Evolutionary conservation across 1,140 invertebrate species (phyloP).

Genomic region (Danaus plexippus): DNA sequence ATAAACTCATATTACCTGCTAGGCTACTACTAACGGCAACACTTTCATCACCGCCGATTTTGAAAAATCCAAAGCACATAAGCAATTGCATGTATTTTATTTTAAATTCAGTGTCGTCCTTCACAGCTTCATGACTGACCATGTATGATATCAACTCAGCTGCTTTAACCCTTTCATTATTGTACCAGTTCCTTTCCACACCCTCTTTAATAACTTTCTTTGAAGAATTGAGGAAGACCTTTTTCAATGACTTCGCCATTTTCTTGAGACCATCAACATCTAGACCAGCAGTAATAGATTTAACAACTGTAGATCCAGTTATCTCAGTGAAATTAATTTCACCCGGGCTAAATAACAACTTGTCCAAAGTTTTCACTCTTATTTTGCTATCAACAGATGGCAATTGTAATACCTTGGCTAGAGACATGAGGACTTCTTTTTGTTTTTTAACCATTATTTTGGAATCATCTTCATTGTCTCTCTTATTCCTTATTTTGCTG

Average conservation of each 20-base stretch:
- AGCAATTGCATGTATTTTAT: constrained; percentile 76
- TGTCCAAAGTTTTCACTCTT: constrained; percentile 74
- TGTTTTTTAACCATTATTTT: constrained; percentile 71
- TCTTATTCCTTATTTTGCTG: constrained; percentile 57
- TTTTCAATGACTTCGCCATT: constrained; percentile 73
- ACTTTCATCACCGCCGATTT: constrained; percentile 67
- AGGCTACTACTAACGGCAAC: constrained; percentile 71
- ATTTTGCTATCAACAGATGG: constrained; percentile 66
- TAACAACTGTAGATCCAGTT: constrained; percentile 75
- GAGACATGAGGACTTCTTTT: constrained; percentile 71
- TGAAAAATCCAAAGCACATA: constrained; percentile 76
- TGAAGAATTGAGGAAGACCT: constrained; percentile 71
- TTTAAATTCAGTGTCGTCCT: constrained; percentile 76
- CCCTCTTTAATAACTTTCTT: constrained; percentile 65
- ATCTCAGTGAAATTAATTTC: constrained; percentile 81
- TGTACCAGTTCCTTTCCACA: constrained; percentile 74
- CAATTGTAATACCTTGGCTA: constrained; percentile 68
- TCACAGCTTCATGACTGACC: constrained; percentile 74
- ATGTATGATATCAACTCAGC: constrained; percentile 78
- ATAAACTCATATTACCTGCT: constrained; percentile 63
- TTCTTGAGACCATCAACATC: constrained; percentile 75
- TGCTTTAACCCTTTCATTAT: constrained; percentile 77
- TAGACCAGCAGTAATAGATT: constrained; percentile 74
- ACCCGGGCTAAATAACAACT: constrained; percentile 76
- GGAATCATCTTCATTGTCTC: constrained; percentile 64